Evolutionary conservation across 2,888 invertebrate genomes (phyloP), one percentile per base, ranked within the genome.

Genomic region (Escarpia spicata): DNA sequence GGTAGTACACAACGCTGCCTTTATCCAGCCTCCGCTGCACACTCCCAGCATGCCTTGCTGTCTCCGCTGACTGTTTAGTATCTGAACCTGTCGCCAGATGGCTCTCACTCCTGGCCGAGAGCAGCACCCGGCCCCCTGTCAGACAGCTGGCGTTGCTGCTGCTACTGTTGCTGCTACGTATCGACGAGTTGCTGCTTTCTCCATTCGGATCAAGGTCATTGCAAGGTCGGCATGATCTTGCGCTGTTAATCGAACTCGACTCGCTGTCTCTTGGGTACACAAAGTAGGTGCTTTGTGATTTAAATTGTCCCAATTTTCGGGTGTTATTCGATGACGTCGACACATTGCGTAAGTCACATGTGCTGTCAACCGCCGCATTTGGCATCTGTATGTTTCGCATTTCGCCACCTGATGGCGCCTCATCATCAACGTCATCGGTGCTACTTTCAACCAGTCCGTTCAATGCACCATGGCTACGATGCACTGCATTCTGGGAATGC

Each of bases 1-100:
- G 95, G 94, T 96, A 96, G 93, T 95, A 95, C 60, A 95, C 95
- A 52, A 95, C 94, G 93, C 95, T 95, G 44, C 93, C 92, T n/a
- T 75, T 75, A n/a, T 75, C 19, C 26, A 75, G 75, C 19, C 75
- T 75, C 75, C 75, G 75, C 26, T 26, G 75, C 19, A 75, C 75
- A 26, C 75, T 75, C 75, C 75, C 75, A 75, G 75, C 75, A 75
- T 75, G 19, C 75, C 15, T 2, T n/a, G n/a, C 75, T 26, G 26
- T 26, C 75, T 75, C n/a, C 26, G 26, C 75, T 75, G 75, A 75
- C 75, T 75, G 75, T 3, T 75, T 75, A 75, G 75, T 75, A 75
- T 26, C 75, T 19, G 26, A 19, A 26, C 15, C 19, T 26, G 26
- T 75, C n/a, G 75, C 75, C 75, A 75, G 26, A 26, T 75, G 75